Evolutionary conservation across 1,140 invertebrate species (phyloP).

Genomic region (Cheumatopsyche charites): DNA sequence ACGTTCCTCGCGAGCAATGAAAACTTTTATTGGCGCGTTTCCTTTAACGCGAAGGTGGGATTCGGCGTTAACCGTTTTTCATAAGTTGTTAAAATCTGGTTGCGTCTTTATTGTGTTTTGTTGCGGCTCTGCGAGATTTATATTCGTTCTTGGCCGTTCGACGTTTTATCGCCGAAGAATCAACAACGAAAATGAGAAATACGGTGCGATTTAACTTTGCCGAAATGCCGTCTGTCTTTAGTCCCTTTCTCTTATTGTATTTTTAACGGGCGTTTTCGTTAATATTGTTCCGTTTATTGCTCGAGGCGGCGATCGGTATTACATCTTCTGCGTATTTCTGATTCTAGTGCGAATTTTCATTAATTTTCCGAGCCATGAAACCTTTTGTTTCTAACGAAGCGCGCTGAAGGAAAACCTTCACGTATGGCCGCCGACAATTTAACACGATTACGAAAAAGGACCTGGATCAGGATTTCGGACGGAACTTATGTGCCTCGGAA

Average conservation of each 20-base stretch:
- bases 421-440: background rate
- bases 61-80: slow-evolving; percentile 1
- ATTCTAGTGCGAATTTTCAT: no score
- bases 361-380: no score
- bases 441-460: background rate
- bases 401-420: background rate
- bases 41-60: background rate
- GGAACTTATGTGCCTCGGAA: background rate
- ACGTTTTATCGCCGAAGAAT: slow-evolving; percentile 3
- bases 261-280: no score
- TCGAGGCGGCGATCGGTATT: no score
- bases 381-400: no score
- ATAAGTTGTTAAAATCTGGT: slow-evolving; percentile 10
- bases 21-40: no score
- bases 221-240: no score
- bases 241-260: no score
- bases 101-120: slow-evolving; percentile 11
- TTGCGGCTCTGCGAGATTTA: background rate
- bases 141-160: background rate
- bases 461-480: slow-evolving; percentile 3
- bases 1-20: no score
- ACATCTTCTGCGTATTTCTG: no score
- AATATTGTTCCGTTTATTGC: no score
- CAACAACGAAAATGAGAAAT: background rate
- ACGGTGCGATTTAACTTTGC: no score